These are phyloP conservation scores for Lindbergichthys nudifrons DNA, from an alignment of 2,797 vertebrate genomes.

Conservation along the genomic window DNA sequence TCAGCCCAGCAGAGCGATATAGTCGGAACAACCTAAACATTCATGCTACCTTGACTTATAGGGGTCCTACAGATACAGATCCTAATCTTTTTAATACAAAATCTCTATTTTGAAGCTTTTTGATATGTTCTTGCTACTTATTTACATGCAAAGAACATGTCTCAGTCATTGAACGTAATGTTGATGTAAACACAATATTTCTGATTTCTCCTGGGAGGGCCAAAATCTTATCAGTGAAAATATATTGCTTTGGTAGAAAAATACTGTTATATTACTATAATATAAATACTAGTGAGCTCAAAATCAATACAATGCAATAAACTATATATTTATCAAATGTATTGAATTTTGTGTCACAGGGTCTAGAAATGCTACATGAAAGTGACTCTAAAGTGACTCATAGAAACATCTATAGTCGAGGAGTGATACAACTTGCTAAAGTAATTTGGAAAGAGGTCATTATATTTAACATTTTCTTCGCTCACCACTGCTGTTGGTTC, in stretches of 20 bases:
- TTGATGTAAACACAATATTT: no score
- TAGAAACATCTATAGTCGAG: not conserved
- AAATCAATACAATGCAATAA: not conserved
- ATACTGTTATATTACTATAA: not conserved
- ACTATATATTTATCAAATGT: not conserved
- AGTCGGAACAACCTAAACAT: no score
- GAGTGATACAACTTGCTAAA: not conserved
- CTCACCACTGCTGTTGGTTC: not conserved
- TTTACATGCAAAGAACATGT: no score
- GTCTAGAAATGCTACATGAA: not conserved
- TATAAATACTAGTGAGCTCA: no score
- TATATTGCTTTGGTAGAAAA: not conserved
- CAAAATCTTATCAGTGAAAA: not conserved
- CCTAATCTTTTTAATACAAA: no score
- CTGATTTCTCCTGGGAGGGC: no score
- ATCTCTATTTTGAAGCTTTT: no score
- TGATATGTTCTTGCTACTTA: no score
- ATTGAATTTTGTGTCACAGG: not conserved
- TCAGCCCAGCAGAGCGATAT: no score
- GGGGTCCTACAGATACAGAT: no score
- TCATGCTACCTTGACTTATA: no score
- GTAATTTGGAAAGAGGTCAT: not conserved
- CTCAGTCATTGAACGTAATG: no score
- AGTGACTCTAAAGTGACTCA: not conserved
- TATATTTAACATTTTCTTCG: not conserved